Conservation (phyloP, 2,888 invertebrate genomes). For the Drosophila barbarae region DNA sequence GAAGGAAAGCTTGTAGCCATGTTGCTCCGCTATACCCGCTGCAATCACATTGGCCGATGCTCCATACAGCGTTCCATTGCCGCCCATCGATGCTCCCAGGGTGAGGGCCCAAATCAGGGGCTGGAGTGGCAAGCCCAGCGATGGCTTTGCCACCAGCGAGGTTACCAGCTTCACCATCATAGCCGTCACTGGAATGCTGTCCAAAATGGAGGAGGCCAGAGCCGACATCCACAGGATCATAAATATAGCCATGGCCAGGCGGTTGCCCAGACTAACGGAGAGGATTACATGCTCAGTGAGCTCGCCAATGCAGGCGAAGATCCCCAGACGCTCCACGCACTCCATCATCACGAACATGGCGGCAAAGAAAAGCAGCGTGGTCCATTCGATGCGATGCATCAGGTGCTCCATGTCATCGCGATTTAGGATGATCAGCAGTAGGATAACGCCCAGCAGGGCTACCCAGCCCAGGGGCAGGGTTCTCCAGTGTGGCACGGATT, state of each 20-base stretch:
- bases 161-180: slow-evolving; percentile 93
- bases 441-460: slow-evolving; percentile 88
- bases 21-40: slow-evolving; percentile 94
- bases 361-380: slow-evolving; percentile 79
- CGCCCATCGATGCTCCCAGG: slow-evolving; percentile 93
- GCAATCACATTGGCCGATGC: slow-evolving; percentile 95
- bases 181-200: slow-evolving; percentile 94
- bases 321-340: slow-evolving; percentile 87
- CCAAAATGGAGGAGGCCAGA: slow-evolving; percentile 91
- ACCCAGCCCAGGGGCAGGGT: slow-evolving; percentile 91
- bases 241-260: slow-evolving; percentile 87
- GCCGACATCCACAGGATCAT: slow-evolving; percentile 94
- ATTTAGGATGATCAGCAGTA: slow-evolving; percentile 88
- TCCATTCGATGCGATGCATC: slow-evolving; percentile 79
- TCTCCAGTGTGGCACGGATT: slow-evolving; percentile 87
- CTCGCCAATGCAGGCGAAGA: slow-evolving; percentile 90
- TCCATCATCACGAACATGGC: slow-evolving; percentile 80
- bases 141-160: slow-evolving; percentile 84
- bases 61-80: slow-evolving; percentile 94
- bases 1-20: slow-evolving; percentile 92
- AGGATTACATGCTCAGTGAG: slow-evolving; percentile 85
- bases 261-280: slow-evolving; percentile 83
- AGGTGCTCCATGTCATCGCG: slow-evolving; percentile 79
- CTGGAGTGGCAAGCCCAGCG: slow-evolving; percentile 86
- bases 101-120: slow-evolving; percentile 93